Percentiles rank a stretch among this genome's conserved stretches.
Evolutionary conservation across 2,113 vertebrate genomes (phyloP).

Genomic region (Erythrocebus patas): DNA sequence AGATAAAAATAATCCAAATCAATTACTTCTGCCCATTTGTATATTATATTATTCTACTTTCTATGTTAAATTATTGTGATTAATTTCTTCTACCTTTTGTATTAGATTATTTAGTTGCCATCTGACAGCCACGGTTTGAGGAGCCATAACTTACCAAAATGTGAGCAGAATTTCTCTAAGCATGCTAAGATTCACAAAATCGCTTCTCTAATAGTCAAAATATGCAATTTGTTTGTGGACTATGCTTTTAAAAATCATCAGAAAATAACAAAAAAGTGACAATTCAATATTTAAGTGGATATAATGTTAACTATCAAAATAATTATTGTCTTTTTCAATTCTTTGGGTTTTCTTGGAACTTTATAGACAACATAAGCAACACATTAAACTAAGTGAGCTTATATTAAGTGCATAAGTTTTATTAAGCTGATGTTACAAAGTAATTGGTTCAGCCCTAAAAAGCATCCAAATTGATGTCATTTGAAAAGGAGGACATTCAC

Average conservation of each 20-base stretch:
- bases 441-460: not conserved
- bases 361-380: not conserved
- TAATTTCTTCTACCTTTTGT: not conserved
- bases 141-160: not conserved
- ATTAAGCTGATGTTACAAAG: not conserved
- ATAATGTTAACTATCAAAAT: not conserved
- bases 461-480: not conserved
- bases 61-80: constrained; percentile 19
- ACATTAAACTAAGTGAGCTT: not conserved
- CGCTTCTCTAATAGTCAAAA: not conserved
- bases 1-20: not conserved
- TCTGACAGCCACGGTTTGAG: not conserved
- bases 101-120: not conserved
- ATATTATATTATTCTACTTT: not conserved
- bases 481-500: not conserved
- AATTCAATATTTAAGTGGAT: not conserved
- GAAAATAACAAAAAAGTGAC: not conserved
- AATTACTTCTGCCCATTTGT: not conserved
- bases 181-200: not conserved
- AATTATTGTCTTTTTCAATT: not conserved
- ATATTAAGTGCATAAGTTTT: not conserved
- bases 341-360: not conserved
- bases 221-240: not conserved
- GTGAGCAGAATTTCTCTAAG: not conserved
- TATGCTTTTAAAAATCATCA: not conserved